phyloP scores from a whole-genome alignment of 2,888 invertebrate species.

The Zaprionus lineosus region DNA sequence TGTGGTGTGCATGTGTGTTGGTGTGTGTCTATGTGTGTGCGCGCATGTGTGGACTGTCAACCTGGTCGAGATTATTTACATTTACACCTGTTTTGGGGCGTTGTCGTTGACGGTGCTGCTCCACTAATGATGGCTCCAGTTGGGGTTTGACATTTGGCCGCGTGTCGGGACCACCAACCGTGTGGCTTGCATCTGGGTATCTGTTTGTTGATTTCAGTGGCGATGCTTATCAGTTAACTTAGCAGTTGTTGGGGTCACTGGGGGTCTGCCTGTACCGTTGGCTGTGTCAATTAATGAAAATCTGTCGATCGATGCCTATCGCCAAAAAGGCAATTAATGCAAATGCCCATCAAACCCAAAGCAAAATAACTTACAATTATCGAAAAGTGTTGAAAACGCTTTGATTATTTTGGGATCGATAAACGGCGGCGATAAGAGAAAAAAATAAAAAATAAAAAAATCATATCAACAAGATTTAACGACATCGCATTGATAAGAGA shows the following conservation, averaged over 20 bases:
- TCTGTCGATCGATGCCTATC: slow-evolving; percentile 62
- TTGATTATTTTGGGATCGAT: slow-evolving; percentile 57
- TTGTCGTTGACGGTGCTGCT: slow-evolving; percentile 30
- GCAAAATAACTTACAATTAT: slow-evolving; percentile 72
- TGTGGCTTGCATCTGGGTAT: slow-evolving; percentile 41
- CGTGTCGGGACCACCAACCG: slow-evolving; percentile 64
- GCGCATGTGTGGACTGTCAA: slow-evolving; percentile 49
- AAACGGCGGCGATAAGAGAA: slow-evolving; percentile 38
- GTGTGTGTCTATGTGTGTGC: slow-evolving; percentile 3
- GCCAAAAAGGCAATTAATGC: slow-evolving; percentile 68
- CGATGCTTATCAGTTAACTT: slow-evolving; percentile 63
- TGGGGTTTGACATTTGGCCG: slow-evolving; percentile 70
- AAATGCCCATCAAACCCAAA: slow-evolving; percentile 43
- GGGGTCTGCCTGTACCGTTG: slow-evolving; percentile 45
- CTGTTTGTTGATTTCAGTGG: slow-evolving; percentile 47
- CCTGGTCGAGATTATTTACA: slow-evolving; percentile 71
- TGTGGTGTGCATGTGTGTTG: slow-evolving; percentile 42
- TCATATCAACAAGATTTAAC: slow-evolving; percentile 27
- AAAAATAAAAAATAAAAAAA: too few species aligned
- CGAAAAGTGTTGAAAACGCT: slow-evolving; percentile 69
- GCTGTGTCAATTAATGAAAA: slow-evolving; percentile 74
- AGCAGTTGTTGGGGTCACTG: neutral
- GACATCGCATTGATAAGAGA: slow-evolving; percentile 42
- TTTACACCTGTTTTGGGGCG: slow-evolving; percentile 68
- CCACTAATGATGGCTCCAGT: slow-evolving; percentile 65